These are phyloP conservation scores for Porites lobata DNA, from an alignment of 92 coral and sea anemone genomes.

Conservation along the genomic window DNA sequence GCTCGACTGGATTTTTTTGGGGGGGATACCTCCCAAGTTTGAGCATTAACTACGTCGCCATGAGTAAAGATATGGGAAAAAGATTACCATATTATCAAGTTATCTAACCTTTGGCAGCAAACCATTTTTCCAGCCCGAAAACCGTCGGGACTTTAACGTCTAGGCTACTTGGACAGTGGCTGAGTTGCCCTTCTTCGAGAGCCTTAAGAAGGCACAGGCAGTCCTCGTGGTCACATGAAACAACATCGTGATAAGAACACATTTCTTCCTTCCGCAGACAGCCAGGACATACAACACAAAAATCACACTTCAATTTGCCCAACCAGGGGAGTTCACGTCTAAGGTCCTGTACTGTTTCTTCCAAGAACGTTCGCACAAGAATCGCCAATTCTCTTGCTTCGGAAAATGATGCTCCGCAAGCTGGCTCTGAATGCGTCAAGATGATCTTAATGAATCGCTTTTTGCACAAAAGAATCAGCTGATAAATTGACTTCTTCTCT, in stretches of 20 bases:
- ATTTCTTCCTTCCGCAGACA: too few species aligned
- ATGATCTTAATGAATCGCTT: slow-evolving; percentile 30
- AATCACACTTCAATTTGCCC: too few species aligned
- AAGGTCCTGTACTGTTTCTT: neutral
- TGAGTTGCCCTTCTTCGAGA: neutral
- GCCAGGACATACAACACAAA: neutral
- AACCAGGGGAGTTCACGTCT: neutral
- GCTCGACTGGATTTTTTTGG: too few species aligned
- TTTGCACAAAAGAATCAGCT: slow-evolving; percentile 19
- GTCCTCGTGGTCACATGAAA: neutral
- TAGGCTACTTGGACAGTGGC: neutral
- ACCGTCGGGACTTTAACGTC: neutral
- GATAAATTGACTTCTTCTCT: slow-evolving; percentile 12
- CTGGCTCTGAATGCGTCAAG: neutral
- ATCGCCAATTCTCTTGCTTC: neutral
- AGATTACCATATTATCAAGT: too few species aligned
- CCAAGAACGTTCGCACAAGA: neutral
- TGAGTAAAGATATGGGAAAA: too few species aligned
- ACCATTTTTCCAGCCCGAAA: neutral
- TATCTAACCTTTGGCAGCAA: neutral
- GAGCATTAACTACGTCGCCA: too few species aligned
- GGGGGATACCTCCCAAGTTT: too few species aligned
- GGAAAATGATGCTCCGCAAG: neutral
- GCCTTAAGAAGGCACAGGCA: neutral
- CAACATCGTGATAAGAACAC: neutral